phyloP scores from a whole-genome alignment of 2,888 invertebrate species.

The Cosmia pyralina region DNA sequence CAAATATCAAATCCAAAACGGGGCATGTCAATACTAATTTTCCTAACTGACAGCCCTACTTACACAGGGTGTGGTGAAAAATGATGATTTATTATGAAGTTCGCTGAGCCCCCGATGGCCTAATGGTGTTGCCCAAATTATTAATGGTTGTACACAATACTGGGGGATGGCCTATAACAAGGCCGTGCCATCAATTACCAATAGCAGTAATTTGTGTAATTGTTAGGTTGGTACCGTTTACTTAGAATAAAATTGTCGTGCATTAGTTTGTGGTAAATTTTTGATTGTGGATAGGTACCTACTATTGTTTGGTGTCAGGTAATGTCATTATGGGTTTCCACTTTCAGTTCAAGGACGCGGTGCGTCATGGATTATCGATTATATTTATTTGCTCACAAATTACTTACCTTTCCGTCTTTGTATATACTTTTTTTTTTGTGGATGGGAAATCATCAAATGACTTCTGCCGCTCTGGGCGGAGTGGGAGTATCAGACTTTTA shows the following conservation, averaged over 20 bases:
- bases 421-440: no score
- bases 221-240: slow-evolving; percentile 44
- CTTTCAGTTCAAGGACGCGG: slow-evolving; percentile 20
- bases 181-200: slow-evolving; percentile 58
- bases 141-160: slow-evolving; percentile 68
- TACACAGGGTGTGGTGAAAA: slow-evolving; percentile 62
- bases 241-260: background rate
- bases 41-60: slow-evolving; percentile 30
- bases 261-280: slow-evolving; percentile 5
- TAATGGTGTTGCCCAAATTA: slow-evolving; percentile 75
- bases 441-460: no score
- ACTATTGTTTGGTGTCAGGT: background rate
- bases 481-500: no score
- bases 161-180: slow-evolving; percentile 47
- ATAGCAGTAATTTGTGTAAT: slow-evolving; percentile 54
- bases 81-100: slow-evolving; percentile 76
- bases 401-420: no score
- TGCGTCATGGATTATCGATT: slow-evolving; percentile 5
- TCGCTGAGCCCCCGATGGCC: slow-evolving; percentile 48
- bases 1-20: background rate
- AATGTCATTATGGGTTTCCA: background rate
- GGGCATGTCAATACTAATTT: slow-evolving; percentile 23
- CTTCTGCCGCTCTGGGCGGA: no score
- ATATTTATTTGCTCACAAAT: background rate
- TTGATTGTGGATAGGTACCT: slow-evolving; percentile 6